Evolutionary conservation across 1,140 invertebrate genomes (phyloP), one percentile per base, ranked within the genome.

Genomic region (Trigoniulus corallinus): DNA sequence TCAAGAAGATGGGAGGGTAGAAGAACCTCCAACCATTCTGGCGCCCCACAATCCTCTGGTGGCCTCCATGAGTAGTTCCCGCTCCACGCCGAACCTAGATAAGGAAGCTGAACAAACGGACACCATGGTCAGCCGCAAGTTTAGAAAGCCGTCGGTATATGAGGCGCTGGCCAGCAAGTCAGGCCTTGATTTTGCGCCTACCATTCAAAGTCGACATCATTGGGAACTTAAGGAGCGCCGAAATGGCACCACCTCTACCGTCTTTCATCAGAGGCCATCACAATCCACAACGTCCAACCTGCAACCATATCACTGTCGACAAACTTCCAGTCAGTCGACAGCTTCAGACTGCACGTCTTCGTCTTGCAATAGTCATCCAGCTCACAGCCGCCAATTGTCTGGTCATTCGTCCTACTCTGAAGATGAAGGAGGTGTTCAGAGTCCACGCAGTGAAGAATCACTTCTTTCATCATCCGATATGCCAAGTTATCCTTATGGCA

Each of bases 11-110:
- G 43, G 44, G 18, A 25, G 40, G 45, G 18, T 47, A 47, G 45
- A 47, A 20, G 13, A 47, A 12, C 21, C 10, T n/a, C 4, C 10
- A 12, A n/a, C n/a, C n/a, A n/a, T n/a, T n/a, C n/a, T n/a, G n/a
- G n/a, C n/a, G n/a, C 10, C 45, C 10, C n/a, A n/a, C n/a, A n/a
- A n/a, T n/a, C 20, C 7, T 7, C 7, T 7, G 7, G 12, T 21
- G 42, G 3, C 12, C 4, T 23, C 45, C 10, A 47, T 47, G 22
- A 47, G 25, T 25, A 47, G 45, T 20, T 47, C 45, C 21, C 10
- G 45, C 12, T 50, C 70, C 63, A 72, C 72, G 62, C 72, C 71
- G 57, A 72, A 74, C 64, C 60, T 74, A 57, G 56, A 56, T 44
- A 67, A 61, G 64, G 64, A 62, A 60, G 66, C 60, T 58, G 58